Base-by-base conservation (phyloP, 2,888 invertebrate genomes). In the Brachyptera putata region DNA sequence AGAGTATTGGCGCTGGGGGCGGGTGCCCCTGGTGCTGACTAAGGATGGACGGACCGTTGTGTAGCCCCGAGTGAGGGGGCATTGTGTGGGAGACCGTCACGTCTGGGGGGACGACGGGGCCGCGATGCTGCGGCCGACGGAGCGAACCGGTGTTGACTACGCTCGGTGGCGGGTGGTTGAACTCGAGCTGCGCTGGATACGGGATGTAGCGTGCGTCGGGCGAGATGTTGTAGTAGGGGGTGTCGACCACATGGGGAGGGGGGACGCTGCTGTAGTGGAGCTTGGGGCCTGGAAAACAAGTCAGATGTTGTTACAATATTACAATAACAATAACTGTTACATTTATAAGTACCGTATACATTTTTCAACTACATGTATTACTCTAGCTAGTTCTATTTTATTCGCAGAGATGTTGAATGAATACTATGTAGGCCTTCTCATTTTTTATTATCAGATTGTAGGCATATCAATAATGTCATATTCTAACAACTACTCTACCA, bases 211-310 rank as follows among this genome's bases (percentile, higher is more conserved):
- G 79, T 64, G 89, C 88, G 64, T 71, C 71, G 25, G 70, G 69
- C 1, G 88, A 87, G 84, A 88, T 87, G 73, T 89, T 89, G 78
- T 87, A 89, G 72, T 88, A 89, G 36, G 88, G 85, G 53, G 88
- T 89, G 70, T 88, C 88, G 26, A 87, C 79, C 0, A 88, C 88
- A 1, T 87, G 87, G 73, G 87, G 86, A 37, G 88, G 87, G 62
- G 83, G 82, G 36, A 85, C 84, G 2, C 83, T 84, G 24, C 80
- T 80, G 71, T 84, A 83, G 66, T 80, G 81, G 41, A 80, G 77
- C 75, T 84, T 83, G 58, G 80, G 82, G 65, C 72, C 75, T 75
- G 71, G 46, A 46, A n/a, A n/a, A n/a, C n/a, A n/a, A n/a, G n/a
- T n/a, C 7, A 9, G 34, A 34, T 34, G 34, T 34, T 34, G 11